phyloP scores from a whole-genome alignment of 2,113 vertebrate genomes.

The Scytalopus superciliaris region DNA sequence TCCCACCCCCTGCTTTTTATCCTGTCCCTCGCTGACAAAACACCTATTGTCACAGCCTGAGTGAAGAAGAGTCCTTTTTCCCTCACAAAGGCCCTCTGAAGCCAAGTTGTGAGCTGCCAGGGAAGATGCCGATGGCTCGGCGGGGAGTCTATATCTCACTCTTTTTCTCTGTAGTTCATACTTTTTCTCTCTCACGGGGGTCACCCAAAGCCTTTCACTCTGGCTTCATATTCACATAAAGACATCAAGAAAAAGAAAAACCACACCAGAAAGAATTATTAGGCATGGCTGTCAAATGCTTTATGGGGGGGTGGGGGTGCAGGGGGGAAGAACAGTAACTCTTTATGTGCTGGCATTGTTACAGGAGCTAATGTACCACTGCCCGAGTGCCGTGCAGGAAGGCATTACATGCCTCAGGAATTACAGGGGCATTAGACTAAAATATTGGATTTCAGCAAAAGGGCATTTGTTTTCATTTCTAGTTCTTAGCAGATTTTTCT shows the following conservation, averaged over 20 bases:
- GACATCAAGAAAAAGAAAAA: conserved; percentile 94
- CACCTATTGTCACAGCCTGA: conserved; percentile 86
- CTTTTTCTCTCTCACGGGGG: conserved; percentile 88
- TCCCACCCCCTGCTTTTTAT: conserved; percentile 73
- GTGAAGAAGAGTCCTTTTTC: conserved; percentile 92
- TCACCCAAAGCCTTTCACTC: conserved; percentile 91
- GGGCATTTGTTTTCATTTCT: not conserved
- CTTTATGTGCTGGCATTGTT: conserved; percentile 68
- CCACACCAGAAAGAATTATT: conserved; percentile 96
- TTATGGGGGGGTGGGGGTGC: conserved; percentile 58
- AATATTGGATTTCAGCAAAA: not conserved
- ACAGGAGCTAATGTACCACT: conserved; percentile 37
- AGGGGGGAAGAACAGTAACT: conserved; percentile 63
- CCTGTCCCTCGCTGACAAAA: conserved; percentile 87
- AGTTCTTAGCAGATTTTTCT: not conserved
- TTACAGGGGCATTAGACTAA: not conserved
- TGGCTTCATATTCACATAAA: conserved; percentile 93
- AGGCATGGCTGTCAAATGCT: conserved; percentile 97
- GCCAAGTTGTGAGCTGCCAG: conserved; percentile 87
- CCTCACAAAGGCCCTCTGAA: conserved; percentile 90
- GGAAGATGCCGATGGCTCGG: conserved; percentile 84
- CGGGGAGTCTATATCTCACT: conserved; percentile 81
- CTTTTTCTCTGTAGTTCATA: conserved; percentile 77
- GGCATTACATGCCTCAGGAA: not conserved
- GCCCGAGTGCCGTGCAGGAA: not conserved